These are phyloP conservation scores for Graphium colonna DNA, from an alignment of 2,888 invertebrate species.

Conservation along the genomic window DNA sequence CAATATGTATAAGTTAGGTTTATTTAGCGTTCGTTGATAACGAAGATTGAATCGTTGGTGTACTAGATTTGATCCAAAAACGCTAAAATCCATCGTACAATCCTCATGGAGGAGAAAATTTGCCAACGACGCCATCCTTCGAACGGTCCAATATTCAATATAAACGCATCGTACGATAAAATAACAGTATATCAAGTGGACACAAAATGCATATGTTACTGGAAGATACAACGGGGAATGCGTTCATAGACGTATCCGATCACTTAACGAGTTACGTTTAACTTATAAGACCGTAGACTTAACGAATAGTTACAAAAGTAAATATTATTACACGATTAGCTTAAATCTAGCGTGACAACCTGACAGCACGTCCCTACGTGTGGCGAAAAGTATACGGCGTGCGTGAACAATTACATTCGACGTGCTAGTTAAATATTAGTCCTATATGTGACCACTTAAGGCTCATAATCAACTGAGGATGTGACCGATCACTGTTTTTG, in stretches of 20 bases:
- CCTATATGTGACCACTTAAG: not conserved
- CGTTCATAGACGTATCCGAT: conserved; percentile 49
- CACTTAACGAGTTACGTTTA: conserved; percentile 44
- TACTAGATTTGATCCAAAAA: not conserved
- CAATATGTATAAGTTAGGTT: conserved; percentile 29
- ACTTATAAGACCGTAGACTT: conserved; percentile 63
- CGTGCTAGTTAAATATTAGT: conserved; percentile 43
- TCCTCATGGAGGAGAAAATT: conserved; percentile 50
- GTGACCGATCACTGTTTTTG: conserved; percentile 10
- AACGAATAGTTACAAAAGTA: conserved; percentile 53
- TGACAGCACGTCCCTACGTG: conserved; percentile 42
- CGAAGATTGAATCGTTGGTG: not conserved
- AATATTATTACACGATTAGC: conserved; percentile 39
- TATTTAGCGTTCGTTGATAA: conserved; percentile 2
- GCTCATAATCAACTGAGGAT: not conserved
- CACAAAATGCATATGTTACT: conserved; percentile 56
- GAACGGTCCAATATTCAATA: not conserved
- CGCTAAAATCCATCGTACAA: conserved; percentile 23
- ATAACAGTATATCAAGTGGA: conserved; percentile 35
- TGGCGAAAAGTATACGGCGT: conserved; percentile 44
- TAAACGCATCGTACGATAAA: conserved; percentile 20
- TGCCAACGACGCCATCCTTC: not conserved
- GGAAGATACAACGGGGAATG: conserved; percentile 70
- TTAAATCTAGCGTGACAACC: conserved; percentile 40
- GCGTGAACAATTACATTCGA: conserved; percentile 43